phyloP scores from a whole-genome alignment of 2,113 vertebrate species.

The Embiotoca jacksoni region DNA sequence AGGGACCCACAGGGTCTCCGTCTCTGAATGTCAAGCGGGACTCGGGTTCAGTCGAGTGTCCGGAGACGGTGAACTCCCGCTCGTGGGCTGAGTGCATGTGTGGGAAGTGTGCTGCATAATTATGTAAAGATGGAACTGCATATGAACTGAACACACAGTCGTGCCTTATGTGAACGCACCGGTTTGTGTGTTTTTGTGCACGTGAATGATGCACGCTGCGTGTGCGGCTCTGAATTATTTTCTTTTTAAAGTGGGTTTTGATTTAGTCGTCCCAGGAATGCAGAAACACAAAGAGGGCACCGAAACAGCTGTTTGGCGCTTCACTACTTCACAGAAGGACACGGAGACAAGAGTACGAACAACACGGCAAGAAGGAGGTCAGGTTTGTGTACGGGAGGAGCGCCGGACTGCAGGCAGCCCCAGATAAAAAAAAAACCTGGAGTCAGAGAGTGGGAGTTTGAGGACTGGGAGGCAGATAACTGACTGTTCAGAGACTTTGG shows the following conservation, averaged over 20 bases:
- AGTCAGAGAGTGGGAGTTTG: conserved; percentile 18
- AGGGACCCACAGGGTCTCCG: not conserved
- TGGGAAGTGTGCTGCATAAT: not conserved
- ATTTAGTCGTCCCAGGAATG: conserved; percentile 48
- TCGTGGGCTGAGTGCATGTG: too few relatives aligned
- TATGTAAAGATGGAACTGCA: not conserved
- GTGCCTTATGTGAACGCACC: not conserved
- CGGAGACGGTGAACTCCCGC: too few relatives aligned
- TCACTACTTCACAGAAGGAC: conserved; percentile 26
- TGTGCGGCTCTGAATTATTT: not conserved
- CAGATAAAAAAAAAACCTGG: conserved; percentile 8
- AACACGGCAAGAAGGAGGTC: not conserved
- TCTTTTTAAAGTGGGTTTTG: too few relatives aligned
- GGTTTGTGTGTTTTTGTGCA: not conserved
- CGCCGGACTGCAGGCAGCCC: not conserved
- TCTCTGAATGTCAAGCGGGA: conserved; percentile 13
- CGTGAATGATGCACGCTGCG: not conserved
- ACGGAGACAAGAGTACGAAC: not conserved
- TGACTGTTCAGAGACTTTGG: too few relatives aligned
- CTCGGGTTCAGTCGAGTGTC: too few relatives aligned
- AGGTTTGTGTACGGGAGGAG: not conserved
- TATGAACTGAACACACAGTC: too few relatives aligned
- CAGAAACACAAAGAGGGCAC: conserved; percentile 18
- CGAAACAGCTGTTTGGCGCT: conserved; percentile 46
- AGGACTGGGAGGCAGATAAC: not conserved